A percentile compares a stretch with the other conserved stretches of the same genome.
phyloP scores from a whole-genome alignment of 2,113 vertebrate species.

The Thalassoma bifasciatum region DNA sequence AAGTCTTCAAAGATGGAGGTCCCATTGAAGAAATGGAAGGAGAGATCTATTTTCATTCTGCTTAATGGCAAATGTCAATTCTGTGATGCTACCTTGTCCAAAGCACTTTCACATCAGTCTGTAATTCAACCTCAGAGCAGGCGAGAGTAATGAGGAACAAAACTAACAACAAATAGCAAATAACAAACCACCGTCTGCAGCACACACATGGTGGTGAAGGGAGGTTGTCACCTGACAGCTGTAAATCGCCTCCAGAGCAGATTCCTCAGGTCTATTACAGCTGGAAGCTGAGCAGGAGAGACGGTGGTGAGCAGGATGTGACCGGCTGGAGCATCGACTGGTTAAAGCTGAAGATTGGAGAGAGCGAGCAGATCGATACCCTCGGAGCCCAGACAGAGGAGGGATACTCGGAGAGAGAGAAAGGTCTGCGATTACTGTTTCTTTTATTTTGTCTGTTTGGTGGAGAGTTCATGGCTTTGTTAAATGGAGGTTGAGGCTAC shows the following conservation, averaged over 20 bases:
- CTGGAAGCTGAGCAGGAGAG: constrained; percentile 46
- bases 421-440: background rate
- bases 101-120: constrained; percentile 23
- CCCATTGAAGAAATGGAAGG: background rate
- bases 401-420: constrained; percentile 18
- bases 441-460: background rate
- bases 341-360: constrained; percentile 72
- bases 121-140: constrained; percentile 39
- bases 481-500: background rate
- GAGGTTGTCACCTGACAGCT: constrained; percentile 36
- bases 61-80: constrained; percentile 67
- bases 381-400: constrained; percentile 44
- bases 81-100: constrained; percentile 29
- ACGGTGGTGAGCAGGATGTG: constrained; percentile 63
- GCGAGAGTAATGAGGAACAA: background rate
- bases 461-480: background rate
- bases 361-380: constrained; percentile 57
- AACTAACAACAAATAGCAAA: constrained; percentile 50
- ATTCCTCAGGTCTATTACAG: constrained; percentile 74
- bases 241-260: constrained; percentile 59
- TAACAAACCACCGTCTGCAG: constrained; percentile 13
- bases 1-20: background rate
- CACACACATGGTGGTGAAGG: constrained; percentile 22
- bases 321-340: constrained; percentile 60
- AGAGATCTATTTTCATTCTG: constrained; percentile 31